These are phyloP conservation scores for Ennomos quercinarius DNA, from an alignment of 2,888 invertebrate species.

Conservation along the genomic window DNA sequence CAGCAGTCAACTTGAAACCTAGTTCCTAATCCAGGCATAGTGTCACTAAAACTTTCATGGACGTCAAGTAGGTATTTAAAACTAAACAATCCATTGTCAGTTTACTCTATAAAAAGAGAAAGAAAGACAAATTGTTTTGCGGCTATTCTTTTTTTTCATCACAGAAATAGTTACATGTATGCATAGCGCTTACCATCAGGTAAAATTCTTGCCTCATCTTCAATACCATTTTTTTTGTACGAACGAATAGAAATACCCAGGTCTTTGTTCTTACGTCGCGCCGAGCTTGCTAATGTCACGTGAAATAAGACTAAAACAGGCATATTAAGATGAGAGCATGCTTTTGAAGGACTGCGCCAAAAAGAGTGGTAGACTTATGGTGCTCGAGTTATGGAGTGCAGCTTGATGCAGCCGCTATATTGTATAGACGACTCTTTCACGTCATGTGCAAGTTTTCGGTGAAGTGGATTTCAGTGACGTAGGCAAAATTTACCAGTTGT, in stretches of 20 bases:
- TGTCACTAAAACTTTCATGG: no score
- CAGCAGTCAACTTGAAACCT: no score
- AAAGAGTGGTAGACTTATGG: slow-evolving; percentile 72
- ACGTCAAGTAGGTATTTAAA: no score
- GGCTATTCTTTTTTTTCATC: no score
- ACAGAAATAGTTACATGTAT: no score
- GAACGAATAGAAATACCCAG: slow-evolving; percentile 42
- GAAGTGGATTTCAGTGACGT: not conserved
- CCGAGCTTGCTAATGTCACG: slow-evolving; percentile 73
- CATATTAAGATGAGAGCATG: slow-evolving; percentile 80
- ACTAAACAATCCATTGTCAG: no score
- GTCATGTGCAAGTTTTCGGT: slow-evolving; percentile 1
- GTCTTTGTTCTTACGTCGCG: slow-evolving; percentile 49
- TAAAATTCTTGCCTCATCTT: no score
- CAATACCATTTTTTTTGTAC: not conserved
- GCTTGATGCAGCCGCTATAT: slow-evolving; percentile 30
- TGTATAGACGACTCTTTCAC: slow-evolving; percentile 22
- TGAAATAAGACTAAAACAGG: slow-evolving; percentile 81
- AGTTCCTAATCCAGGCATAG: no score
- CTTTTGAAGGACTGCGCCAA: slow-evolving; percentile 75
- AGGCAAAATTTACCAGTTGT: no score
- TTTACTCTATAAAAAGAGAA: no score
- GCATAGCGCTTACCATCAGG: no score
- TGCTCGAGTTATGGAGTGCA: slow-evolving; percentile 53
- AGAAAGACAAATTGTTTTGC: no score